Evolutionary conservation across 2,113 vertebrate species (phyloP).

Genomic region (Corythaixoides concolor): DNA sequence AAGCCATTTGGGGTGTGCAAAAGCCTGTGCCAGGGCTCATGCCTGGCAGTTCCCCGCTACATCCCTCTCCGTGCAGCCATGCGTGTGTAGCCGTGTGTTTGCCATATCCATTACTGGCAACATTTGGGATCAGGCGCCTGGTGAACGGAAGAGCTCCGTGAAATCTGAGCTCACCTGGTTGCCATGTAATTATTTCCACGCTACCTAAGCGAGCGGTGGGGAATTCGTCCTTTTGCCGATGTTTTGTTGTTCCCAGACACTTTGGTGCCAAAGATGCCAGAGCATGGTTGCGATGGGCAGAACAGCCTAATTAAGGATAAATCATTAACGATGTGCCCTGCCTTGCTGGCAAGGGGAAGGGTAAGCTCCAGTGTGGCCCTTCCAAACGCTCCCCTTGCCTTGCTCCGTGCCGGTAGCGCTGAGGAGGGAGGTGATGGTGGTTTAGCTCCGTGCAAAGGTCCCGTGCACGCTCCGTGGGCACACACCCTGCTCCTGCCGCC

Average conservation of each 20-base stretch:
- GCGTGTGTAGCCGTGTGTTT: accelerated
- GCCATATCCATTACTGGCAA: not conserved
- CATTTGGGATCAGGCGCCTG: not conserved
- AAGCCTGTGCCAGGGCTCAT: accelerated
- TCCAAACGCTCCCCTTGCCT: not conserved
- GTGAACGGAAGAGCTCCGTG: accelerated
- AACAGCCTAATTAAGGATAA: not conserved
- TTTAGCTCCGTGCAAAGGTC: not conserved
- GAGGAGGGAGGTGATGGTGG: accelerated
- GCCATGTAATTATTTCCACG: not conserved
- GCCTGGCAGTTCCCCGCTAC: accelerated
- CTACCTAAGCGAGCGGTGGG: not conserved
- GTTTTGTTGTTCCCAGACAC: not conserved
- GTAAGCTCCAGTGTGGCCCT: not conserved
- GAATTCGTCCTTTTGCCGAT: not conserved
- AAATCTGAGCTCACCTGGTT: not conserved
- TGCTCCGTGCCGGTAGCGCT: accelerated
- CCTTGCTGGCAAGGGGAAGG: not conserved
- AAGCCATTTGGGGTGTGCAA: accelerated
- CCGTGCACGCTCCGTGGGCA: accelerated
- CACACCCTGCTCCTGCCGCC: accelerated
- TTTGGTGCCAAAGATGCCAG: not conserved
- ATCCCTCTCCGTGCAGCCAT: accelerated
- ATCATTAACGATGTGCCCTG: not conserved
- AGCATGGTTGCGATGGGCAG: not conserved